phyloP scores from a whole-genome alignment of 2,888 invertebrate species.

The Erpobdella octoculata region DNA sequence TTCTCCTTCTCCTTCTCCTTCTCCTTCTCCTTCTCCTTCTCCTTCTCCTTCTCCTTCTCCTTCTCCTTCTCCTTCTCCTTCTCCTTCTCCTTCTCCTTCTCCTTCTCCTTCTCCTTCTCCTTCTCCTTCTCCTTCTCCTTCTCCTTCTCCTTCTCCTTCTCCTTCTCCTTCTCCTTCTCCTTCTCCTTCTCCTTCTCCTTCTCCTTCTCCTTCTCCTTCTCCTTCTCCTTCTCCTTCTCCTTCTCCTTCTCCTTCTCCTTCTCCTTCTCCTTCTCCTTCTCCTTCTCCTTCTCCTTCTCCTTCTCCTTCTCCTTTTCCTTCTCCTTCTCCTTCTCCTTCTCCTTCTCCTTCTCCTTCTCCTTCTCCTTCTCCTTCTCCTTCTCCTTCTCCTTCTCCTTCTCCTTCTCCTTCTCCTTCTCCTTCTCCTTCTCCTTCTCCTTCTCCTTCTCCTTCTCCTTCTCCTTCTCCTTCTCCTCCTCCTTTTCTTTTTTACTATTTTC shows the following conservation, averaged over 20 bases:
- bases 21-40: conserved; percentile 4
- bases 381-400: conserved; percentile 1
- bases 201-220: not conserved
- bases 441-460: not conserved
- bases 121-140: not conserved
- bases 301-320: not conserved
- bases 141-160: not conserved
- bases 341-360: not conserved
- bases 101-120: not conserved
- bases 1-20: not conserved
- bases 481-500: too few relatives aligned
- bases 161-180: not conserved
- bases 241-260: not conserved
- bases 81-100: not conserved
- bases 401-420: not conserved
- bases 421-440: not conserved
- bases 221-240: not conserved
- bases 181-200: not conserved
- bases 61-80: not conserved
- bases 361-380: not conserved
- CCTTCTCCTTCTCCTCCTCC: not conserved
- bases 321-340: not conserved
- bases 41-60: not conserved
- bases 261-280: not conserved
- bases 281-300: not conserved